These are phyloP conservation scores for Oreochromis niloticus DNA, from an alignment of 2,113 vertebrate genomes.

Conservation along the genomic window DNA sequence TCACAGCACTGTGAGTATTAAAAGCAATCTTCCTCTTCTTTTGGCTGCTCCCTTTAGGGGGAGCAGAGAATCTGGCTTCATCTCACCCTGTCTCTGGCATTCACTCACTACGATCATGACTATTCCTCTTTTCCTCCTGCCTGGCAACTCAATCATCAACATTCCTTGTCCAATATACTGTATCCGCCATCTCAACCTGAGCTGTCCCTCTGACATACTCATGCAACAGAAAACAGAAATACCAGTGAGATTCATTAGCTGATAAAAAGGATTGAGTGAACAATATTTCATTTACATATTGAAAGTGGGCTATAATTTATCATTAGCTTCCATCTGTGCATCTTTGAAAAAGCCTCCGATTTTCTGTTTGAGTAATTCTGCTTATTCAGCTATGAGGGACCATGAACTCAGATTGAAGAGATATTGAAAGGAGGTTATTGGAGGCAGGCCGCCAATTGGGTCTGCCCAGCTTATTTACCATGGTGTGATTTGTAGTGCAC, in stretches of 20 bases:
- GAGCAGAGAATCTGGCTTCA: background rate
- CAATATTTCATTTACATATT: background rate
- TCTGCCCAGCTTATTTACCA: background rate
- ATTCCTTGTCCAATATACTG: background rate
- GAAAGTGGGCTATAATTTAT: background rate
- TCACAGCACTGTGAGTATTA: conserved; percentile 5
- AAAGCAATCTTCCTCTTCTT: conserved; percentile 15
- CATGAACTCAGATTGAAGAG: background rate
- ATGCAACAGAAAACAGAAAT: background rate
- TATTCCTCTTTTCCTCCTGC: background rate
- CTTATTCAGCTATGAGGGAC: background rate
- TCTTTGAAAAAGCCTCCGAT: background rate
- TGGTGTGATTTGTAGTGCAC: background rate
- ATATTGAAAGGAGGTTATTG: background rate
- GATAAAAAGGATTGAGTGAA: background rate
- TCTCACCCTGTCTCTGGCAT: background rate
- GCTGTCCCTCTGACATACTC: background rate
- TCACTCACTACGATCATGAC: background rate
- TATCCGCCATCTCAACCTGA: background rate
- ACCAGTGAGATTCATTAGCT: background rate
- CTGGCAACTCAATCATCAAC: background rate
- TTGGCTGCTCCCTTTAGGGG: background rate
- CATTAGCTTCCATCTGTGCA: background rate
- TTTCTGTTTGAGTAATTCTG: background rate
- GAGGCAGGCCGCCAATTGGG: background rate